A percentile compares a stretch with the other conserved stretches of the same genome.
Conservation (phyloP, 2,888 invertebrate species). For the Andrena bucephala region DNA sequence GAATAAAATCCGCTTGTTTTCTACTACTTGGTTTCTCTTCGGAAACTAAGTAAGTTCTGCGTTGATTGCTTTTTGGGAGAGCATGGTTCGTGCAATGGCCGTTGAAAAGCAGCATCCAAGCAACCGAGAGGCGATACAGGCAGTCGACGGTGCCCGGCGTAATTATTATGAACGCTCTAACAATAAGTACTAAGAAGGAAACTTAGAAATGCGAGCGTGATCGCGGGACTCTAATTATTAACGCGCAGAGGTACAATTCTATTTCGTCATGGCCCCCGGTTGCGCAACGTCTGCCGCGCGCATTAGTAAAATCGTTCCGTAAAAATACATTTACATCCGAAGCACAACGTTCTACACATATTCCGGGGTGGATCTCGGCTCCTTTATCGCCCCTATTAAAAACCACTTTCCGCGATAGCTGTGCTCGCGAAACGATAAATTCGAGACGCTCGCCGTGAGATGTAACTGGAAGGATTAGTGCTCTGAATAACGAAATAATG, state of each 20-base stretch:
- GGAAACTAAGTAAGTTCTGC: neutral
- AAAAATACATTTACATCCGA: slow-evolving; percentile 24
- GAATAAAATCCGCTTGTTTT: slow-evolving; percentile 10
- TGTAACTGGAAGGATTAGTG: too few species aligned
- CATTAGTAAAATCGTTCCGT: slow-evolving; percentile 33
- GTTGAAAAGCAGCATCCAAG: neutral
- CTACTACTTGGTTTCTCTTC: neutral
- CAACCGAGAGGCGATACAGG: neutral
- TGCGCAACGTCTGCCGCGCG: slow-evolving; percentile 21
- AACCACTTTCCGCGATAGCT: neutral
- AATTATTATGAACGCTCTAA: slow-evolving; percentile 50
- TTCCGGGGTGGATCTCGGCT: slow-evolving; percentile 10
- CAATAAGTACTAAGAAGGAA: slow-evolving; percentile 49
- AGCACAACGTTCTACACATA: neutral
- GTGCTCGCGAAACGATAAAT: neutral
- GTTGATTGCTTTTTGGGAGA: slow-evolving; percentile 11
- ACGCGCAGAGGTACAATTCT: slow-evolving; percentile 41
- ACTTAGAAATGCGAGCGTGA: slow-evolving; percentile 39
- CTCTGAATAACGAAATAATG: neutral
- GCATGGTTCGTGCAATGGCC: neutral
- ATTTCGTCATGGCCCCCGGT: slow-evolving; percentile 18
- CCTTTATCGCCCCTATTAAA: slow-evolving; percentile 13
- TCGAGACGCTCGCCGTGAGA: neutral
- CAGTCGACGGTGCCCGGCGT: slow-evolving; percentile 1
- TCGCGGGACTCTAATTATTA: slow-evolving; percentile 48